Conservation (phyloP, 2,113 vertebrate species). For the Centropus bengalensis region DNA sequence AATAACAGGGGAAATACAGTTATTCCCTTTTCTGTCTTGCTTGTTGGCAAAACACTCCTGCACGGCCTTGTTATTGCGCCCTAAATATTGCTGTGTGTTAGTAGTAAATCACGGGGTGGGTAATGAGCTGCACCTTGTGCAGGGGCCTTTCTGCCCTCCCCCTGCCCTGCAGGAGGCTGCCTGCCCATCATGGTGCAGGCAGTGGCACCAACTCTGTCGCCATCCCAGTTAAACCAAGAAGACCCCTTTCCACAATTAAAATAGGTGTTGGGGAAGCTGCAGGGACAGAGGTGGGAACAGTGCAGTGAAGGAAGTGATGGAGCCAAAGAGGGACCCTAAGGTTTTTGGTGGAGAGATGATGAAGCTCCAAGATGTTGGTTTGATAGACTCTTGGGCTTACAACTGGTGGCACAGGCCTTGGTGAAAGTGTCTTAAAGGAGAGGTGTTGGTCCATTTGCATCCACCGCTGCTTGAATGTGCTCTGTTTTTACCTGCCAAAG, state of each 20-base stretch:
- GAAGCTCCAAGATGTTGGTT: neutral
- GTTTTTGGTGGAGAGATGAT: neutral
- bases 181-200: rapidly evolving
- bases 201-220: rapidly evolving
- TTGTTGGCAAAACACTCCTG: constrained; percentile 43
- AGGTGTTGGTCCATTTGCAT: neutral
- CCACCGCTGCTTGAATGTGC: neutral
- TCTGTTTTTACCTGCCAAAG: neutral
- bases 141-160: neutral
- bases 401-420: neutral
- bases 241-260: neutral
- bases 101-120: neutral
- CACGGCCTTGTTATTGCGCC: neutral
- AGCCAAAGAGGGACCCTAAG: rapidly evolving
- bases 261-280: neutral
- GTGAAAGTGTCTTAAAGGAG: neutral
- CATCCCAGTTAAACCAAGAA: neutral
- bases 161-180: neutral
- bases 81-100: neutral
- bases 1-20: constrained; percentile 68
- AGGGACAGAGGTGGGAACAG: neutral
- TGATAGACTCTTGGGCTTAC: neutral
- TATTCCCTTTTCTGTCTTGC: constrained; percentile 61
- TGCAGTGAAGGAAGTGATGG: rapidly evolving
- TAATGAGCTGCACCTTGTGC: neutral